phyloP scores from a whole-genome alignment of 2,113 vertebrate species.

The Xiphorhynchus elegans region DNA sequence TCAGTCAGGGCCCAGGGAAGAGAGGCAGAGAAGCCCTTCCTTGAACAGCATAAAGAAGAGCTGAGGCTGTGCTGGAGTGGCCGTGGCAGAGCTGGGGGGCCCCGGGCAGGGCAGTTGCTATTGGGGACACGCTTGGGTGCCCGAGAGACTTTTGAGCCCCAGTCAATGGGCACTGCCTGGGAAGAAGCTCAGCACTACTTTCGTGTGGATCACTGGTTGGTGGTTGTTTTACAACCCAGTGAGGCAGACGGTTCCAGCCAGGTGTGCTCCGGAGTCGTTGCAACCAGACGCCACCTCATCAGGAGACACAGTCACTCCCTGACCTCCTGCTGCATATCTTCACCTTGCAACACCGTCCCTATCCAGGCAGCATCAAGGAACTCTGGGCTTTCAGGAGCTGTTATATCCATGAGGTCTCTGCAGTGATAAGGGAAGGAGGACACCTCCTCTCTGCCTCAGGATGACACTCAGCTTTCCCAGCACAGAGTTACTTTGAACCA shows the following conservation, averaged over 20 bases:
- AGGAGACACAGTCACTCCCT: background rate
- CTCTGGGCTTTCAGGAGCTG: background rate
- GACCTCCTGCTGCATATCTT: background rate
- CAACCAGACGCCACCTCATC: background rate
- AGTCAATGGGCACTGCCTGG: fast-evolving
- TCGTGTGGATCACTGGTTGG: fast-evolving
- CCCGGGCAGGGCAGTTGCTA: background rate
- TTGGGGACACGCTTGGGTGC: background rate
- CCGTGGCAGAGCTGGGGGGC: fast-evolving
- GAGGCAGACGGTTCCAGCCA: background rate
- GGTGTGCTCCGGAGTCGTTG: fast-evolving
- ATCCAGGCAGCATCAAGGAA: background rate
- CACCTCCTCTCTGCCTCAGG: background rate
- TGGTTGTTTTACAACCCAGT: background rate
- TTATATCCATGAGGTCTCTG: background rate
- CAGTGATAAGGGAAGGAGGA: background rate
- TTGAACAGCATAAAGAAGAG: fast-evolving
- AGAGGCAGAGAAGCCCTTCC: background rate
- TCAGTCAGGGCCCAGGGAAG: background rate
- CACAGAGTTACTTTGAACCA: background rate
- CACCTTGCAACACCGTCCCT: background rate
- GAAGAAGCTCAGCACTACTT: background rate
- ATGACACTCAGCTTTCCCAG: background rate
- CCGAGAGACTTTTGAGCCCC: too few relatives aligned
- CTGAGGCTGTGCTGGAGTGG: background rate